These are phyloP conservation scores for Python bivittatus DNA, from an alignment of 2,113 vertebrate species.

Conservation along the genomic window DNA sequence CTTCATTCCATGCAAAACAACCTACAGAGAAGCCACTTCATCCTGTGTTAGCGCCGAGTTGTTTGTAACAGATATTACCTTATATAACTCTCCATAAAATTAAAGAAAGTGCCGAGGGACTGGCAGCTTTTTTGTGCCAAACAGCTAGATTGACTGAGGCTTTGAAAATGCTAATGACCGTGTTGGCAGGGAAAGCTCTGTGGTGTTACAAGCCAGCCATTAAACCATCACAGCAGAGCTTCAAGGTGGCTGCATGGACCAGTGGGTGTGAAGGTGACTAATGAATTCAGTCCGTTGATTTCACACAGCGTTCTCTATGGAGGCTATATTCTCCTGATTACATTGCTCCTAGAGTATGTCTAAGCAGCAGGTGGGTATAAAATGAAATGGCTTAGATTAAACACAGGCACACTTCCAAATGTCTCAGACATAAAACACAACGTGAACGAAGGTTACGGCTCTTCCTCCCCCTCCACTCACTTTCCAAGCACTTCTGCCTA, in stretches of 20 bases:
- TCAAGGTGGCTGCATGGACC: slow-evolving; percentile 6
- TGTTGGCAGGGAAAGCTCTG: slow-evolving; percentile 44
- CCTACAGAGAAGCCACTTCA: background rate
- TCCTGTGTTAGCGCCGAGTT: background rate
- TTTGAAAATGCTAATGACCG: slow-evolving; percentile 45
- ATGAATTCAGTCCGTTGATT: background rate
- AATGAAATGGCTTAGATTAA: slow-evolving; percentile 9
- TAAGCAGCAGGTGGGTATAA: slow-evolving; percentile 22
- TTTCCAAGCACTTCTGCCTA: slow-evolving; percentile 33
- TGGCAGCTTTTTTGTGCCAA: slow-evolving; percentile 36
- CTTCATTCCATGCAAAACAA: background rate
- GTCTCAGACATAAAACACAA: slow-evolving; percentile 31
- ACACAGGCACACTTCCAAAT: slow-evolving; percentile 5
- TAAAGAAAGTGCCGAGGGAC: slow-evolving; percentile 48
- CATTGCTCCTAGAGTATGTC: background rate
- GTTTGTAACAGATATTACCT: slow-evolving; percentile 37
- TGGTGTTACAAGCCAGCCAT: slow-evolving; percentile 43
- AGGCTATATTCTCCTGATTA: slow-evolving; percentile 2
- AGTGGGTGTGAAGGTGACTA: background rate
- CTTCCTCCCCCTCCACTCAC: background rate
- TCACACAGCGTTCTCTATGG: background rate
- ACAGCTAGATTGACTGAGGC: slow-evolving; percentile 49
- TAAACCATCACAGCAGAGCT: slow-evolving; percentile 42
- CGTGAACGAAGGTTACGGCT: slow-evolving; percentile 26
- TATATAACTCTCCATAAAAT: slow-evolving; percentile 30